phyloP scores from a whole-genome alignment of 2,888 invertebrate species.

The Caenorhabditis sp. region DNA sequence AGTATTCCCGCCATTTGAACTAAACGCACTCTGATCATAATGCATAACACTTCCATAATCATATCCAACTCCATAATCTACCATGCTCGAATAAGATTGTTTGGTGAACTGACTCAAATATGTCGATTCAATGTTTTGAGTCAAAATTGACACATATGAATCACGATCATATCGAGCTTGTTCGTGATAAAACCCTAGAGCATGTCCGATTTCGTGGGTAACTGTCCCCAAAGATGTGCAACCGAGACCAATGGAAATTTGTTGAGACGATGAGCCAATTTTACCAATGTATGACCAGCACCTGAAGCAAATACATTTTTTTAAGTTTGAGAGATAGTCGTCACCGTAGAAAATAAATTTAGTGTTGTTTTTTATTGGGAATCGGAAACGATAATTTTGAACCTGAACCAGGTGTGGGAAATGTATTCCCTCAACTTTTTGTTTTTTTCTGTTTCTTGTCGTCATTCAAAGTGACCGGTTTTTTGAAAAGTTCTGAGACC shows the following conservation, averaged over 20 bases:
- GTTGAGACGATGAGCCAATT: conserved; percentile 45
- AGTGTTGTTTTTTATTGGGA: too few species aligned
- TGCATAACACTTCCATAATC: conserved; percentile 69
- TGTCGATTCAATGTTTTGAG: conserved; percentile 51
- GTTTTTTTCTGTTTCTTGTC: too few species aligned
- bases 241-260: conserved; percentile 64
- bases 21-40: conserved; percentile 61
- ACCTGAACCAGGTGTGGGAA: too few species aligned
- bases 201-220: conserved; percentile 68
- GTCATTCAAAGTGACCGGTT: too few species aligned
- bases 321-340: too few species aligned
- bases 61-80: conserved; percentile 62
- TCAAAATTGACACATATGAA: conserved; percentile 55
- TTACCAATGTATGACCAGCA: conserved; percentile 68
- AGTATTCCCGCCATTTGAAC: conserved; percentile 49
- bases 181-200: conserved; percentile 68
- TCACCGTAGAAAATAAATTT: too few species aligned
- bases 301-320: conserved; percentile 28
- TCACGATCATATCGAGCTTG: conserved; percentile 67
- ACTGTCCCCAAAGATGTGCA: conserved; percentile 66
- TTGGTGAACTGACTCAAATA: conserved; percentile 61
- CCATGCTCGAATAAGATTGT: conserved; percentile 46
- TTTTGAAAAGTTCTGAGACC: too few species aligned
- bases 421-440: too few species aligned
- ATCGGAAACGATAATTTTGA: too few species aligned